Evolutionary conservation across 2,113 vertebrate genomes (phyloP).

Genomic region (Glaucidium brasilianum): DNA sequence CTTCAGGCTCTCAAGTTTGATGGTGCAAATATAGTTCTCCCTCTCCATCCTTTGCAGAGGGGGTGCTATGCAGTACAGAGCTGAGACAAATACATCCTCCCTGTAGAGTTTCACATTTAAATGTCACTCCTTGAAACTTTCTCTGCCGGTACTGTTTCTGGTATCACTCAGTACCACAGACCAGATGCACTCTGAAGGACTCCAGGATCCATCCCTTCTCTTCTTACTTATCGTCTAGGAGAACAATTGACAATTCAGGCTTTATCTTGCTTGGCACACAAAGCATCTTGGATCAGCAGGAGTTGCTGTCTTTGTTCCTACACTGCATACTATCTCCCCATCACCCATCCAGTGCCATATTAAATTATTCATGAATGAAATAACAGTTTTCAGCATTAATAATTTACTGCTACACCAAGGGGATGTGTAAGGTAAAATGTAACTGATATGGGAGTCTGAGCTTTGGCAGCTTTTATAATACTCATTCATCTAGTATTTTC

Average conservation of each 20-base stretch:
- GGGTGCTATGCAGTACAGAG: neutral
- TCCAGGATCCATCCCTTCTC: neutral
- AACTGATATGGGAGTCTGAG: slow-evolving; percentile 70
- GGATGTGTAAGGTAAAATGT: slow-evolving; percentile 69
- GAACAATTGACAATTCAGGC: neutral
- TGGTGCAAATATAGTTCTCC: neutral
- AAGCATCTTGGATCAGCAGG: neutral
- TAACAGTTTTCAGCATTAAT: slow-evolving; percentile 82
- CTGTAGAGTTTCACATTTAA: neutral
- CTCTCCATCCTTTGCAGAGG: neutral
- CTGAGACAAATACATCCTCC: neutral
- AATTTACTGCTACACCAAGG: slow-evolving; percentile 78
- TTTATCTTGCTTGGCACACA: neutral
- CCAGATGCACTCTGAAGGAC: neutral
- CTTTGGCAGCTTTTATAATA: slow-evolving; percentile 73
- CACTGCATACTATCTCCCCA: slow-evolving; percentile 31
- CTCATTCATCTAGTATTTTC: slow-evolving; percentile 70
- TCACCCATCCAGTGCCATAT: slow-evolving; percentile 55
- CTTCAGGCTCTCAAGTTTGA: neutral
- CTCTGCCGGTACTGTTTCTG: neutral
- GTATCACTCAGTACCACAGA: neutral
- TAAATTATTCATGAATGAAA: slow-evolving; percentile 87
- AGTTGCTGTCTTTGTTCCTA: neutral
- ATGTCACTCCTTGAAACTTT: neutral
- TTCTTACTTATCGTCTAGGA: neutral